Conservation (phyloP, 2,113 vertebrate species). For the Thamnophis sirtalis region DNA sequence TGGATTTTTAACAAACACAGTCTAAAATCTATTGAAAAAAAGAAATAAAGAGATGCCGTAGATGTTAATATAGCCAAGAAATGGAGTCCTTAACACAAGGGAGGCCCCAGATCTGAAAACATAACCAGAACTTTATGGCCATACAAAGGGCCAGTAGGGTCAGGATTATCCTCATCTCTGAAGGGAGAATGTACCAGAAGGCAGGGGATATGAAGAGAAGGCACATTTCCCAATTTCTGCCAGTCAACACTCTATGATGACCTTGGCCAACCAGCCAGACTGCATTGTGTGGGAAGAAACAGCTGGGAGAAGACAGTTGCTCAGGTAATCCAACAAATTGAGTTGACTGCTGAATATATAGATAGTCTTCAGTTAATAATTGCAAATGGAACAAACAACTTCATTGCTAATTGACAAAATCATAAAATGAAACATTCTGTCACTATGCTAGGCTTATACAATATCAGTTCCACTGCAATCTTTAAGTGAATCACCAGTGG, state of each 20-base stretch:
- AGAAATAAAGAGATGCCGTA: too few species aligned
- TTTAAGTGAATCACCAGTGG: neutral
- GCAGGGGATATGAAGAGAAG: neutral
- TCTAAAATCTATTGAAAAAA: too few species aligned
- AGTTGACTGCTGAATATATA: neutral
- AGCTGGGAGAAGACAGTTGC: neutral
- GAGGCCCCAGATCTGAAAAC: neutral
- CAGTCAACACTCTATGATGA: neutral
- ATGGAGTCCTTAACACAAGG: too few species aligned
- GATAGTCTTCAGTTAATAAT: neutral
- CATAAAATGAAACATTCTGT: neutral
- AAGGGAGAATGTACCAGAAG: neutral
- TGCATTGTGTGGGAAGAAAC: neutral
- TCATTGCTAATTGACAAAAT: neutral
- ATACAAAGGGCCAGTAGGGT: neutral
- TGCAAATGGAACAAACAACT: neutral
- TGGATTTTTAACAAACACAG: too few species aligned
- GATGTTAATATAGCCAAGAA: too few species aligned
- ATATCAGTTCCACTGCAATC: neutral
- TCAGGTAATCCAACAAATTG: neutral
- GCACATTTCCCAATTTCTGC: neutral
- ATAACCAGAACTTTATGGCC: neutral
- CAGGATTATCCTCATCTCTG: neutral
- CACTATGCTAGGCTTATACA: neutral
- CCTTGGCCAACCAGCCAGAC: neutral